These are phyloP conservation scores for Strix uralensis DNA, from an alignment of 2,113 vertebrate genomes.

Conservation along the genomic window DNA sequence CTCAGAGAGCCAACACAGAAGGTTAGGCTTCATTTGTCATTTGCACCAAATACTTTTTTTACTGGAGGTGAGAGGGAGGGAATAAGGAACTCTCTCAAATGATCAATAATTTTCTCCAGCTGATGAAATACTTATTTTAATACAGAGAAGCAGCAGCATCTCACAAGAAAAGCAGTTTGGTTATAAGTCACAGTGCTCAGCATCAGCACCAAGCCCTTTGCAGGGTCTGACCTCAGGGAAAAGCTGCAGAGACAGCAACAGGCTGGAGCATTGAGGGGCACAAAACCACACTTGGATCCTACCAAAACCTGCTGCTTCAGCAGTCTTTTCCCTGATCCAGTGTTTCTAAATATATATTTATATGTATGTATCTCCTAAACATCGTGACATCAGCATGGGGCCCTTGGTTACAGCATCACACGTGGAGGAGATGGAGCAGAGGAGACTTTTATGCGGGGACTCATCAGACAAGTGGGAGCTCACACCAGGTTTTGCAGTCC, in stretches of 20 bases:
- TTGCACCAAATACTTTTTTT: not conserved
- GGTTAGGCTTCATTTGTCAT: not conserved
- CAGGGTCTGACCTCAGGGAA: not conserved
- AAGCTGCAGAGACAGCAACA: not conserved
- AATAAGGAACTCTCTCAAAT: not conserved
- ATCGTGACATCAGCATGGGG: not conserved
- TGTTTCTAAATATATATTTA: not conserved
- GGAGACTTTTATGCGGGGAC: not conserved
- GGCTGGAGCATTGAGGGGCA: fast-evolving
- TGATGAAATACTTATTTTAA: not conserved
- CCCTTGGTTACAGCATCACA: not conserved
- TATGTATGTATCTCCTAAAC: not conserved
- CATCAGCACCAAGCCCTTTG: not conserved
- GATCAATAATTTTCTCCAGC: not conserved
- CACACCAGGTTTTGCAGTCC: not conserved
- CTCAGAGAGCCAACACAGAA: not conserved
- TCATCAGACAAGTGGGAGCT: not conserved
- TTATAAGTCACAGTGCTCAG: not conserved
- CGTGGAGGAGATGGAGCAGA: not conserved
- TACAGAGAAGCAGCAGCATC: not conserved
- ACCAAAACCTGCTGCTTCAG: not conserved
- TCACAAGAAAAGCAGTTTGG: not conserved
- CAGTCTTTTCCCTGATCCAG: not conserved
- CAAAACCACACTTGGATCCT: not conserved
- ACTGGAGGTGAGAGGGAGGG: not conserved